phyloP scores from a whole-genome alignment of 2,888 invertebrate species.

The Eumerus sabulonum region DNA sequence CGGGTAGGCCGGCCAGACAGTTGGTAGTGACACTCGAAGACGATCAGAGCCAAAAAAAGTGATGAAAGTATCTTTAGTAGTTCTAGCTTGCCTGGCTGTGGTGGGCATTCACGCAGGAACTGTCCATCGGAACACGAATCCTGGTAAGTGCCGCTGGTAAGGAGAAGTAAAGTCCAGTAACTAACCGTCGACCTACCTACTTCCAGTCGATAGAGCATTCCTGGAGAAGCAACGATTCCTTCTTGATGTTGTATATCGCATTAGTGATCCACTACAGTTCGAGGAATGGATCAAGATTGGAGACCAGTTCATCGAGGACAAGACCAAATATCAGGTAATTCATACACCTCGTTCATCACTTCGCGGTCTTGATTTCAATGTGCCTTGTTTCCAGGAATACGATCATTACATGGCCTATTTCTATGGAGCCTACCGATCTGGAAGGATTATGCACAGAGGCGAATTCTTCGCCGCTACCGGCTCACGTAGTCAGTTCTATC shows the following conservation, averaged over 20 bases:
- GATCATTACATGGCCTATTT: conserved; percentile 74
- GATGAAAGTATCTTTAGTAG: conserved; percentile 74
- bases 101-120: conserved; percentile 72
- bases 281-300: conserved; percentile 75
- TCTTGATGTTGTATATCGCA: conserved; percentile 72
- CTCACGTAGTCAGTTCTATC: conserved; percentile 78
- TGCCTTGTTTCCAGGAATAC: conserved; percentile 71
- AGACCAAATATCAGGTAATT: conserved; percentile 72
- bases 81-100: conserved; percentile 74
- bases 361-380: not conserved
- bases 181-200: not conserved
- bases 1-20: conserved; percentile 53
- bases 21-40: conserved; percentile 41
- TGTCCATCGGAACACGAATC: conserved; percentile 54
- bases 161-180: not conserved
- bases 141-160: not conserved
- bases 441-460: conserved; percentile 81
- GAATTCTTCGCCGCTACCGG: conserved; percentile 80
- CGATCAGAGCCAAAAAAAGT: not conserved
- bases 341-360: not conserved
- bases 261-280: conserved; percentile 73
- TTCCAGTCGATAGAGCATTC: conserved; percentile 71
- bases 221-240: conserved; percentile 74
- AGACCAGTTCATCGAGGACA: conserved; percentile 69
- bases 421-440: conserved; percentile 72